Evolutionary conservation across 2,797 vertebrate genomes (phyloP), one percentile per base, ranked within the genome.

Genomic region (Oreochromis mossambicus): DNA sequence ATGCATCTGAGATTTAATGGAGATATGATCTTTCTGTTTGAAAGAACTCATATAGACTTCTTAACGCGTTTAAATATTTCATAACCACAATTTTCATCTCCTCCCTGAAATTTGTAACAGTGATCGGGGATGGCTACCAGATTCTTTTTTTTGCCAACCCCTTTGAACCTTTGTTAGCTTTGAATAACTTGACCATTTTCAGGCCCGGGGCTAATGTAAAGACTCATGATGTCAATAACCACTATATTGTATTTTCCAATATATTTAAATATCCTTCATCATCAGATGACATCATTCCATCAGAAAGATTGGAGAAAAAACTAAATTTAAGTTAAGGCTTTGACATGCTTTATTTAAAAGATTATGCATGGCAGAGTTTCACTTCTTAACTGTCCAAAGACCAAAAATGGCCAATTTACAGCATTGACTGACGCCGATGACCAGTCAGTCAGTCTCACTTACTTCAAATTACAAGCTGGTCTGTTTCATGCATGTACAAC

Each of bases 1-100:
- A 92, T 90, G 87, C 81, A 89, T 83, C 79, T 75, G 13, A 76
- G 61, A 77, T 80, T 85, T 92, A 88, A 92, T 89, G 87, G 84
- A 58, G 19, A 70, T 48, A 86, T 66, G 78, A 81, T 86, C 58
- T 77, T 81, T 88, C 58, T 88, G 70, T 88, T 91, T 83, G 41
- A 85, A 63, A 86, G 55, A 63, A 83, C 83, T 89, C 81, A 89
- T 90, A 91, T 41, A 78, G 85, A 86, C 38, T 86, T 83, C 32
- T 52, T 77, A 77, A 82, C 75, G 46, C 15, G 13, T 54, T 78
- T 92, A 36, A 54, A 92, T 89, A 85, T 92, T 92, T 88, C 76
- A 92, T 88, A 21, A 79, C 19, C 29, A 54, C 70, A 83, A 61
- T 79, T 80, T 87, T 76, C 38, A 52, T 9, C n/a, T 78, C 75